phyloP scores from a whole-genome alignment of 2,113 vertebrate species.

The Burhinus oedicnemus region DNA sequence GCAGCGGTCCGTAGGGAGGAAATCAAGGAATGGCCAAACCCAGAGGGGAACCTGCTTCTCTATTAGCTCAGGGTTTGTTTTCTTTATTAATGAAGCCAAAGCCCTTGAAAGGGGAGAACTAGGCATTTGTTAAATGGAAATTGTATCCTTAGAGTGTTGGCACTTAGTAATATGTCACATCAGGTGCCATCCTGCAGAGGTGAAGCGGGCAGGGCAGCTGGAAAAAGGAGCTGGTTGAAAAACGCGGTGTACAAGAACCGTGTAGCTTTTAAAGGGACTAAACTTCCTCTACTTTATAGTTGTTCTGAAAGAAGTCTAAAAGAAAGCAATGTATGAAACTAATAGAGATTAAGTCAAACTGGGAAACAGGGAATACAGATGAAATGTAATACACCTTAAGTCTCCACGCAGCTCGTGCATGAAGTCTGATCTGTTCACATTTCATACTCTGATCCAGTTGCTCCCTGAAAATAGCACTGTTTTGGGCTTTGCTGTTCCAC shows the following conservation, averaged over 20 bases:
- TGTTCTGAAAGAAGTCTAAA: background rate
- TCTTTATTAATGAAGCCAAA: background rate
- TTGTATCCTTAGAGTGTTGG: background rate
- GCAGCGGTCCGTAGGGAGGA: background rate
- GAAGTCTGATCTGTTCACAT: background rate
- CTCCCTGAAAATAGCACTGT: background rate
- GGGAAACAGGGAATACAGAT: background rate
- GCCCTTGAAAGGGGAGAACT: background rate
- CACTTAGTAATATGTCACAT: background rate
- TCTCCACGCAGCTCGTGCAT: background rate
- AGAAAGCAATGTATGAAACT: background rate
- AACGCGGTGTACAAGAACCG: background rate
- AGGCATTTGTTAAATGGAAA: background rate
- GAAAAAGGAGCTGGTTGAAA: background rate
- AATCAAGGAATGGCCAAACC: background rate
- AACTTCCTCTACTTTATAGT: background rate
- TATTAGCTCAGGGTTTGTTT: background rate
- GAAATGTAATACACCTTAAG: background rate
- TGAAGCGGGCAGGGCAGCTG: background rate
- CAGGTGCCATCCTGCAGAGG: background rate
- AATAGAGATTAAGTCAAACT: background rate
- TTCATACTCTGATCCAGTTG: background rate
- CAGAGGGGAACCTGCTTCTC: background rate
- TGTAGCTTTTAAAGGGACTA: background rate
- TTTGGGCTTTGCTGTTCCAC: background rate